phyloP scores from a whole-genome alignment of 2,113 vertebrate genomes.

The Caretta caretta region DNA sequence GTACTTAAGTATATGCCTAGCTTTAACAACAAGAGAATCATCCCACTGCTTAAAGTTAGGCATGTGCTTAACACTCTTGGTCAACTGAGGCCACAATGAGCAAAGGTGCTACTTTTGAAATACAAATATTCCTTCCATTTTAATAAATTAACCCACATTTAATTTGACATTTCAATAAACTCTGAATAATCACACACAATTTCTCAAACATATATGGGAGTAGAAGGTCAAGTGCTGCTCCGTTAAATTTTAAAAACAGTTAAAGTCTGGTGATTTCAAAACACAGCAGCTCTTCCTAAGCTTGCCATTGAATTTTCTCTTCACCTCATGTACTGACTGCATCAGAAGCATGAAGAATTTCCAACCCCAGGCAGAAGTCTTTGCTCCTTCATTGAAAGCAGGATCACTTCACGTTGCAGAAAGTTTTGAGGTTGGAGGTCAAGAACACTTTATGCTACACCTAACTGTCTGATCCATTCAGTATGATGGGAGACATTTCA shows the following conservation, averaged over 20 bases:
- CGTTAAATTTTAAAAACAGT: neutral
- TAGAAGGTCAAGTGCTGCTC: neutral
- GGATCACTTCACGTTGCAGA: neutral
- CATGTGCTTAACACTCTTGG: neutral
- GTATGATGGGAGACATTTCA: neutral
- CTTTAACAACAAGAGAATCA: neutral
- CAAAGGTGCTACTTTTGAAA: neutral
- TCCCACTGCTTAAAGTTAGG: neutral
- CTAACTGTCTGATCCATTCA: neutral
- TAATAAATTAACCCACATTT: neutral
- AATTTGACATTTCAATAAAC: neutral
- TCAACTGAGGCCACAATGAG: neutral
- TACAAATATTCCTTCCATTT: neutral
- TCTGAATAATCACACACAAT: neutral
- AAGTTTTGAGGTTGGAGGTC: neutral
- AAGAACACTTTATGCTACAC: neutral
- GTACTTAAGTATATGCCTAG: neutral
- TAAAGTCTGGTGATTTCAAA: neutral
- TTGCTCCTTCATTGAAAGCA: neutral
- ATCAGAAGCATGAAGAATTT: neutral
- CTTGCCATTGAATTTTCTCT: neutral
- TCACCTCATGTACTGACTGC: neutral
- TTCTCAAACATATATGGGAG: neutral
- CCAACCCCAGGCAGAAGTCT: accelerated
- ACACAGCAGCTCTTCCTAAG: neutral